Evolutionary conservation across 2,113 vertebrate species (phyloP).

Genomic region (Anoplopoma fimbria): DNA sequence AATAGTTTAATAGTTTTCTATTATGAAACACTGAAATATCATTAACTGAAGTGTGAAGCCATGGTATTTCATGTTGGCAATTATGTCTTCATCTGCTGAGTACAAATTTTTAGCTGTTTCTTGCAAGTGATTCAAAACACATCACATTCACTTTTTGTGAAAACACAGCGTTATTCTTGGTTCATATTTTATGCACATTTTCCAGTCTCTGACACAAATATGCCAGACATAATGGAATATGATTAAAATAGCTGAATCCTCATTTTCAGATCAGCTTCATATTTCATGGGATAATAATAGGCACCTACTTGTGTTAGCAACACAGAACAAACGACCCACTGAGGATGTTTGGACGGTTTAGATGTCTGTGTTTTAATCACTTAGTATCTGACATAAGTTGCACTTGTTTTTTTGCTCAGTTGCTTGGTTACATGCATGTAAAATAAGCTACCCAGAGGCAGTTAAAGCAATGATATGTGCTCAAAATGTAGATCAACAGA

Average conservation of each 20-base stretch:
- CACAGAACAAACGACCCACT: conserved; percentile 8
- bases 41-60: background rate
- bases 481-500: conserved; percentile 8
- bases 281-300: conserved; percentile 13
- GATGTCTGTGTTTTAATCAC: background rate
- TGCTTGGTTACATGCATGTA: background rate
- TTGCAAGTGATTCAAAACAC: background rate
- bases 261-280: conserved; percentile 7
- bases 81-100: background rate
- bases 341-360: background rate
- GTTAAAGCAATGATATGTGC: conserved; percentile 15
- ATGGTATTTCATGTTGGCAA: background rate
- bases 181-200: conserved; percentile 3
- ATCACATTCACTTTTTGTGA: conserved; percentile 5
- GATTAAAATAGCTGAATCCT: background rate
- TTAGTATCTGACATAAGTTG: background rate
- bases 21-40: background rate
- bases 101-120: background rate
- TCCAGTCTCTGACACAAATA: conserved; percentile 4
- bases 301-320: background rate
- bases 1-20: background rate
- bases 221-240: conserved; percentile 13
- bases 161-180: background rate
- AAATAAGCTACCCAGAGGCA: background rate
- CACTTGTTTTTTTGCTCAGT: background rate